phyloP scores from a whole-genome alignment of 2,797 vertebrate species.

The Cyprinella venusta region DNA sequence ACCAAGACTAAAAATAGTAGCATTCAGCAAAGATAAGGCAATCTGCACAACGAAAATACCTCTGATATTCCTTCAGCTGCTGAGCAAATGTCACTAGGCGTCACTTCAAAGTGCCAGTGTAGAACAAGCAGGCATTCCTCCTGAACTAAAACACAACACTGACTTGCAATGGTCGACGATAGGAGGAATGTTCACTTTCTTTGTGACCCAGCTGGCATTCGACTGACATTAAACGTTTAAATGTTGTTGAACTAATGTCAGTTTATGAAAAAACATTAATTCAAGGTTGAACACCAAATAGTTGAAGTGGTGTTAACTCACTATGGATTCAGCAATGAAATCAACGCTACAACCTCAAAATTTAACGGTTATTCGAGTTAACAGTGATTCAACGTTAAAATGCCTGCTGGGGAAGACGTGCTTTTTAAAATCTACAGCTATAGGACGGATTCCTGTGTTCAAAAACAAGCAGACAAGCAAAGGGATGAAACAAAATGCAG shows the following conservation, averaged over 20 bases:
- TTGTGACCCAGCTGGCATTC: not conserved
- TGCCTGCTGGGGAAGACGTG: not conserved
- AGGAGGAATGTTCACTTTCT: not conserved
- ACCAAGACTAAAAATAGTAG: slow-evolving; percentile 52
- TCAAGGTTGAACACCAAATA: too few species aligned
- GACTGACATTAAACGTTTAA: too few species aligned
- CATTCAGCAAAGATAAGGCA: slow-evolving; percentile 55
- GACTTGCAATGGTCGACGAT: slow-evolving; percentile 1
- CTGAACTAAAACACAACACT: slow-evolving; percentile 16
- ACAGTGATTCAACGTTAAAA: too few species aligned
- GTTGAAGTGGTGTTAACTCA: too few species aligned
- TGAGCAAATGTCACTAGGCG: slow-evolving; percentile 63
- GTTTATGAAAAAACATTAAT: too few species aligned
- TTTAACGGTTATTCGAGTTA: too few species aligned
- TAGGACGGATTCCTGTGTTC: not conserved
- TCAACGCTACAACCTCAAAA: too few species aligned
- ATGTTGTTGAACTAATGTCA: too few species aligned
- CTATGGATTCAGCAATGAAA: too few species aligned
- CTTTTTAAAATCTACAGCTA: not conserved
- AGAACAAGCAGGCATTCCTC: slow-evolving; percentile 59
- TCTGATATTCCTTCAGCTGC: slow-evolving; percentile 67
- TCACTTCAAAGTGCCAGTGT: slow-evolving; percentile 54
- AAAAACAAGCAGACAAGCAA: not conserved
- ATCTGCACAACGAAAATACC: slow-evolving; percentile 54
- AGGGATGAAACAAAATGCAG: not conserved